phyloP scores from a whole-genome alignment of 2,888 invertebrate genomes.

The Leptinotarsa tumamoca region DNA sequence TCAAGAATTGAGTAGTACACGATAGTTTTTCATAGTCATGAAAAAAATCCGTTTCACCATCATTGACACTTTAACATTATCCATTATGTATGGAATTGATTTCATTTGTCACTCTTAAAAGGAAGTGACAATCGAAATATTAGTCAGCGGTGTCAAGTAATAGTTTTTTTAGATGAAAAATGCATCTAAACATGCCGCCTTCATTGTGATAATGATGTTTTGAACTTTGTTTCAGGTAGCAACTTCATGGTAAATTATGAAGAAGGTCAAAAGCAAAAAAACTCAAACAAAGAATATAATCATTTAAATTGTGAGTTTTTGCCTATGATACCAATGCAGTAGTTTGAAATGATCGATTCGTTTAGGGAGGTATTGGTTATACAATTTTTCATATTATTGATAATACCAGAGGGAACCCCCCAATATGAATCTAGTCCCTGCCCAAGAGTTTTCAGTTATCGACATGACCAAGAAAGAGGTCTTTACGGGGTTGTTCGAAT shows the following conservation, averaged over 20 bases:
- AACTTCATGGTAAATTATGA: background rate
- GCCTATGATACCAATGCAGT: no score
- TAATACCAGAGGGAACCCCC: background rate
- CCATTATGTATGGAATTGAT: no score
- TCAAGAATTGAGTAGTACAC: no score
- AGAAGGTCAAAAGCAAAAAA: background rate
- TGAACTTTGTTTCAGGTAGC: background rate
- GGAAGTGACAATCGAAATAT: no score
- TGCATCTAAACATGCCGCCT: background rate
- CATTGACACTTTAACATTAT: no score
- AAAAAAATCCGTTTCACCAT: no score
- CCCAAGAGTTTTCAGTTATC: conserved; percentile 64
- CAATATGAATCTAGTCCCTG: conserved; percentile 57
- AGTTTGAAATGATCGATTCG: background rate
- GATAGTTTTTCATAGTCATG: no score
- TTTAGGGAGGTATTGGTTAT: background rate
- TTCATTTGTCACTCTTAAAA: no score
- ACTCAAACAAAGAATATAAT: background rate
- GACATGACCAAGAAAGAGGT: conserved; percentile 62
- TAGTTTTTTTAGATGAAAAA: no score
- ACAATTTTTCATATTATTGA: background rate
- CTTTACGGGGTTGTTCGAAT: conserved; percentile 66
- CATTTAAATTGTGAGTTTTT: background rate
- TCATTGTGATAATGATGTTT: background rate
- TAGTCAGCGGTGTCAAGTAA: no score